Base-by-base conservation (phyloP, 2,888 invertebrate species). In the Chromoteleia sp. region DNA sequence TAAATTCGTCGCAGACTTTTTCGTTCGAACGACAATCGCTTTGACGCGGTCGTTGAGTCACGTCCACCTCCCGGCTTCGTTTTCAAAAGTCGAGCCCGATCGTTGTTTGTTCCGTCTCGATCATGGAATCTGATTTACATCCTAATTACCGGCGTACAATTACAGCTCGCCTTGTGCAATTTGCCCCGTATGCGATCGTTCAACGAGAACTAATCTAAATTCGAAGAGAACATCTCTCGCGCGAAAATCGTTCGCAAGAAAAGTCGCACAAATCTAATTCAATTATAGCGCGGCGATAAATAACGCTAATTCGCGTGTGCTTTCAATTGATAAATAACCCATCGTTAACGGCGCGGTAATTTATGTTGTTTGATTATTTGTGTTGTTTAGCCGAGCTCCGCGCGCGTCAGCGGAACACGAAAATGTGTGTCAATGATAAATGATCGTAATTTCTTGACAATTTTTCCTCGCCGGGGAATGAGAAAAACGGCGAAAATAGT, bases 111-210 rank as follows among this genome's bases (percentile, higher is more conserved):
- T 50, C 45, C 78, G 48, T 48, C 59, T 65, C 59, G 78, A 82
- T 85, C 84, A 50, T 70, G 83, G 87, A 88, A 87, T 87, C 86
- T 87, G 86, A 89, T 89, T 88, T 88, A 87, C 88, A 88, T 88
- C 86, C 86, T 88, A 88, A 89, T 88, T 88, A 88, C 85, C 81
- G 56, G 61, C 68, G 78, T 65, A 67, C 83, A 83, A 83, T 81
- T 84, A 73, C 79, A 39, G 36, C 41, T 75, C 65, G 59, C 56
- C 76, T 73, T 63, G 73, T 74, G 81, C 78, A 73, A 73, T 82
- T 80, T 59, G 65, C 63, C n/a, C 79, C 59, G 83, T 65, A 82
- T 70, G 73, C 61, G 59, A 68, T 76, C 79, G 61, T 63, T 68
- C 65, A 80, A 70, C 29, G 58, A 74, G 81, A 82, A 8, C 86